Conservation (phyloP, 2,797 vertebrate genomes). For the Dallia pectoralis region DNA sequence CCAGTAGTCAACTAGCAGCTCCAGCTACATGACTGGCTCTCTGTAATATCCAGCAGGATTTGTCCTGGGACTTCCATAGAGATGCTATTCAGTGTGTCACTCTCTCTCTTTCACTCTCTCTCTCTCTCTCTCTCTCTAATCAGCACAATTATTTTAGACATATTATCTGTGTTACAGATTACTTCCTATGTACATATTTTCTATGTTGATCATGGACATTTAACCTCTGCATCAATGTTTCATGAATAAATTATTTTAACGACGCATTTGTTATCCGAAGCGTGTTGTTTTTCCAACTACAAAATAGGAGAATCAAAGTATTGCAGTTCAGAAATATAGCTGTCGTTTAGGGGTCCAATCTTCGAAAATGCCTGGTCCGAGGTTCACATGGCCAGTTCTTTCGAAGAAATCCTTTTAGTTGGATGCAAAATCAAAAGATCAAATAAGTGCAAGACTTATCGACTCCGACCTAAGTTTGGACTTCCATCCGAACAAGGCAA, state of each 20-base stretch:
- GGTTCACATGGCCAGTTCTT: too few relatives aligned
- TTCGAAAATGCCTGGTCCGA: too few relatives aligned
- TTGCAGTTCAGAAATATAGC: too few relatives aligned
- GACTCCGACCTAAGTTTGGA: too few relatives aligned
- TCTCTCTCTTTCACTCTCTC: too few relatives aligned
- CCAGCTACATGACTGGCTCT: constrained; percentile 36
- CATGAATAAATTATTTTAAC: constrained; percentile 79
- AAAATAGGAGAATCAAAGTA: neutral
- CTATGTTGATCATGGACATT: constrained; percentile 66
- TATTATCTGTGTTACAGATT: constrained; percentile 62
- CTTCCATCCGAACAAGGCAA: too few relatives aligned
- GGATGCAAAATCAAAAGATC: too few relatives aligned
- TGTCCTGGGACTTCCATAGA: constrained; percentile 38
- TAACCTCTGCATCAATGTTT: constrained; percentile 65
- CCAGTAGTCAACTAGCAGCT: constrained; percentile 38
- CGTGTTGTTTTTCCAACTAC: neutral
- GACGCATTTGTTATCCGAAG: constrained; percentile 4
- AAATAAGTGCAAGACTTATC: too few relatives aligned
- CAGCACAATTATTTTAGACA: constrained; percentile 63
- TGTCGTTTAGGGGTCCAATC: too few relatives aligned
- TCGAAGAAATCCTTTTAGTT: too few relatives aligned
- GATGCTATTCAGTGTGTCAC: constrained; percentile 26
- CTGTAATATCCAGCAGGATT: constrained; percentile 26
- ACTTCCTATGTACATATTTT: constrained; percentile 77
- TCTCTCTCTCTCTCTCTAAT: constrained; percentile 58